These are phyloP conservation scores for Oxyura jamaicensis DNA, from an alignment of 2,113 vertebrate species.

Conservation along the genomic window DNA sequence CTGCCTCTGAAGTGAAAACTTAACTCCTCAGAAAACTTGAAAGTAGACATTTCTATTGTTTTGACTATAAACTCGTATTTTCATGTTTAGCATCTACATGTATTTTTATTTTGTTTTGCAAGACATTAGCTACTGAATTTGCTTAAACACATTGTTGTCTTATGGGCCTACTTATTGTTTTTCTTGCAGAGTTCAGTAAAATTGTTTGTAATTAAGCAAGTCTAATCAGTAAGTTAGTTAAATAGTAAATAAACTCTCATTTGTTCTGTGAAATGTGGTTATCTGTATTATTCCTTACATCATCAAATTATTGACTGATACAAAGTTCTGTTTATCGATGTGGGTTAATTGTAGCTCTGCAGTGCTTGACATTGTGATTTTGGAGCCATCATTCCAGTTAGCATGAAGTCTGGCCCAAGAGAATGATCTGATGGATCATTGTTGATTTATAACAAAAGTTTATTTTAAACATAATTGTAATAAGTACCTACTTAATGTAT, in stretches of 20 bases:
- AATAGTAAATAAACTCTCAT: background rate
- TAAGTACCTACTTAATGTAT: background rate
- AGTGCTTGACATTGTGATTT: background rate
- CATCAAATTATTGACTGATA: background rate
- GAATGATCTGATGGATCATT: background rate
- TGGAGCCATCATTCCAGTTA: background rate
- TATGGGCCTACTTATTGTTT: background rate
- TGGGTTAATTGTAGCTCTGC: background rate
- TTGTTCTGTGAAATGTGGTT: background rate
- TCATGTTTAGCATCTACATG: background rate
- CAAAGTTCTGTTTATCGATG: background rate
- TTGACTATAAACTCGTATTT: background rate
- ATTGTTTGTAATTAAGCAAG: background rate
- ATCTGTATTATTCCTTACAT: background rate
- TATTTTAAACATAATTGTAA: background rate
- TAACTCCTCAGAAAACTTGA: background rate
- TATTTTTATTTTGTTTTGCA: background rate
- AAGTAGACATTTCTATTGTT: background rate
- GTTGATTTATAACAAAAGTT: background rate
- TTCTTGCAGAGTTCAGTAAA: background rate
- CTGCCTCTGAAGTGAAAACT: background rate
- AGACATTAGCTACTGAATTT: background rate
- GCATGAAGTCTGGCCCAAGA: background rate
- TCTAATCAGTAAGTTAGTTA: background rate
- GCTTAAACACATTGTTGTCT: background rate